Evolutionary conservation across 2,888 invertebrate genomes (phyloP).

Genomic region (Julus scanicus): DNA sequence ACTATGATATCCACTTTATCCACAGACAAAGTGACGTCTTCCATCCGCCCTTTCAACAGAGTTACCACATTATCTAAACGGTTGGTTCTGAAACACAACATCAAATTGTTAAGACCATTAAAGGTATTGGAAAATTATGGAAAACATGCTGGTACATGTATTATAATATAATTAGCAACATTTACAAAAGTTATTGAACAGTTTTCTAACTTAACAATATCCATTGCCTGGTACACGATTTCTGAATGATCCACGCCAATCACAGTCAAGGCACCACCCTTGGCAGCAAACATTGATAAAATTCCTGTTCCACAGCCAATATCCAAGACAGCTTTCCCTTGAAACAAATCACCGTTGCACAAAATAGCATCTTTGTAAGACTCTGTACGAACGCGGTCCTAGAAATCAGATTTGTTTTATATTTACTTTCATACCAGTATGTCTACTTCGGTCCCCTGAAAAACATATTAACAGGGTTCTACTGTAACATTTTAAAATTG

Average conservation of each 20-base stretch:
- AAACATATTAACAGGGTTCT: too few relatives aligned
- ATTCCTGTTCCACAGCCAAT: conserved; percentile 75
- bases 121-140: background rate
- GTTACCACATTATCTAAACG: conserved; percentile 78
- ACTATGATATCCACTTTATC: conserved; percentile 90
- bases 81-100: conserved; percentile 73
- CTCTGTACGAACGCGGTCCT: conserved; percentile 86
- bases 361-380: conserved; percentile 87
- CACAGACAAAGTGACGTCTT: conserved; percentile 80
- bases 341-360: conserved; percentile 76
- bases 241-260: conserved; percentile 68
- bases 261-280: conserved; percentile 86
- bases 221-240: conserved; percentile 68
- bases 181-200: background rate
- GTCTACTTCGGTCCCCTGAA: too few relatives aligned
- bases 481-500: background rate
- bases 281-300: conserved; percentile 87
- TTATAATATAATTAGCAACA: background rate
- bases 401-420: conserved; percentile 59
- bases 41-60: conserved; percentile 85
- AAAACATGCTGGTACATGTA: background rate
- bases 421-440: too few relatives aligned
- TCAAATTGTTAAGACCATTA: background rate
- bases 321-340: conserved; percentile 77
- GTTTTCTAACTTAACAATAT: conserved; percentile 65